phyloP scores from a whole-genome alignment of 2,113 vertebrate species.

The Burhinus oedicnemus region DNA sequence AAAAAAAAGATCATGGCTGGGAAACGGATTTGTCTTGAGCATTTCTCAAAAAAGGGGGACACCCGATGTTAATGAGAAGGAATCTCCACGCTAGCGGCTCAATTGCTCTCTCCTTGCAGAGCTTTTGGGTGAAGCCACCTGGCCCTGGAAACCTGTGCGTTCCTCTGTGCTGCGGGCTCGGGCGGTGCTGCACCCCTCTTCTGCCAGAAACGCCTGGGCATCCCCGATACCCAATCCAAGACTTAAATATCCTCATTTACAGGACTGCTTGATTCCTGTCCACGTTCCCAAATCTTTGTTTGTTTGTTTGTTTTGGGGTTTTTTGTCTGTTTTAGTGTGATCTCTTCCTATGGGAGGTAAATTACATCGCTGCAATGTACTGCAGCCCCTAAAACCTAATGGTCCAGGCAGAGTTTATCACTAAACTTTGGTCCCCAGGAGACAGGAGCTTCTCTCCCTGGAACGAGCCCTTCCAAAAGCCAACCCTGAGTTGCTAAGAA shows the following conservation, averaged over 20 bases:
- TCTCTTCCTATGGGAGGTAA: neutral
- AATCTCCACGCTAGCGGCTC: fast-evolving
- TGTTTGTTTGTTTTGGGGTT: too few species aligned
- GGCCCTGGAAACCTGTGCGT: neutral
- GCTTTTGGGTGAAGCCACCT: neutral
- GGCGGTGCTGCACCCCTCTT: neutral
- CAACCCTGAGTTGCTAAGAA: conserved; percentile 33
- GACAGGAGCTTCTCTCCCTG: neutral
- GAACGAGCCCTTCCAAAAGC: neutral
- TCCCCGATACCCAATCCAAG: neutral
- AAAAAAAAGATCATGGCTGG: neutral
- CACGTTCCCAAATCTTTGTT: fast-evolving
- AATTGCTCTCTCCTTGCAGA: neutral
- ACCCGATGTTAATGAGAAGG: neutral
- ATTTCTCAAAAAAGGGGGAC: neutral
- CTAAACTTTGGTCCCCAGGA: neutral
- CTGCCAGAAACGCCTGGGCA: neutral
- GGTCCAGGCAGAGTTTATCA: neutral
- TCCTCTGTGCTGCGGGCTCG: neutral
- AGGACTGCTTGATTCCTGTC: neutral
- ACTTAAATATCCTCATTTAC: neutral
- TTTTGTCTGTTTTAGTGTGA: neutral
- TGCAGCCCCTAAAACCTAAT: neutral
- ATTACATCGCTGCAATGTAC: neutral
- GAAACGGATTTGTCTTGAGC: neutral